Conservation (phyloP, 2,888 invertebrate species). For the Rhingia campestris region DNA sequence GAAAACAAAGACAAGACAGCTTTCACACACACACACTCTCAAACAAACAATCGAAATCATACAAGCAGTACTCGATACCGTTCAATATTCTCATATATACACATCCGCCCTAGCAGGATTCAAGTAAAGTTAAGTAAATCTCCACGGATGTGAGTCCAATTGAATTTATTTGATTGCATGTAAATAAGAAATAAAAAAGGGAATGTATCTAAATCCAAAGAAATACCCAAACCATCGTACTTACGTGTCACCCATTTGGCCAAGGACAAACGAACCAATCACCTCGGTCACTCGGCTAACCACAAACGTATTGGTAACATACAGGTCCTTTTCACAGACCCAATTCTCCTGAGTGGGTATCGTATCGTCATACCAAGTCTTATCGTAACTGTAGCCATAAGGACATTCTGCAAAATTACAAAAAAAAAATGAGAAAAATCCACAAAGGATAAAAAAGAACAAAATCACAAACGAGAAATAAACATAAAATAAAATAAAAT, state of each 20-base stretch:
- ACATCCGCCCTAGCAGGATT: slow-evolving; percentile 19
- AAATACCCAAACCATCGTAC: slow-evolving; percentile 75
- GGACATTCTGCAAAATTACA: slow-evolving; percentile 82
- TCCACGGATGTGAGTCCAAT: slow-evolving; percentile 57
- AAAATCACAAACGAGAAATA: slow-evolving; percentile 53
- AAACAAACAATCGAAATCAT: neutral
- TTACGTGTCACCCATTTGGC: slow-evolving; percentile 85
- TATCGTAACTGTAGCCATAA: slow-evolving; percentile 85
- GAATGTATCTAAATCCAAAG: slow-evolving; percentile 35
- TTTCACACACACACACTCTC: slow-evolving; percentile 15
- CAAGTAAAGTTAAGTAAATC: slow-evolving; percentile 26
- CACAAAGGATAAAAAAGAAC: slow-evolving; percentile 18
- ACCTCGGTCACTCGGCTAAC: slow-evolving; percentile 84
- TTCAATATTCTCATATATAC: neutral
- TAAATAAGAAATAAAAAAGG: slow-evolving; percentile 55
- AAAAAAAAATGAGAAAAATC: slow-evolving; percentile 54
- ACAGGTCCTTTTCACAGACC: slow-evolving; percentile 84
- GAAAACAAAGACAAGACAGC: slow-evolving; percentile 13
- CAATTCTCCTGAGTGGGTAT: slow-evolving; percentile 84
- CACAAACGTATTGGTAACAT: slow-evolving; percentile 84
- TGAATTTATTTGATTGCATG: slow-evolving; percentile 72
- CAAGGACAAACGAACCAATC: slow-evolving; percentile 84
- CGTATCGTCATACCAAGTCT: slow-evolving; percentile 84
- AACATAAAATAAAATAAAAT: slow-evolving; percentile 61
- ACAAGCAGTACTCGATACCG: neutral